These are phyloP conservation scores for Cassiopea xamachana DNA, from an alignment of 30 jellyfish, hydroid and myxozoan genomes.

Conservation along the genomic window DNA sequence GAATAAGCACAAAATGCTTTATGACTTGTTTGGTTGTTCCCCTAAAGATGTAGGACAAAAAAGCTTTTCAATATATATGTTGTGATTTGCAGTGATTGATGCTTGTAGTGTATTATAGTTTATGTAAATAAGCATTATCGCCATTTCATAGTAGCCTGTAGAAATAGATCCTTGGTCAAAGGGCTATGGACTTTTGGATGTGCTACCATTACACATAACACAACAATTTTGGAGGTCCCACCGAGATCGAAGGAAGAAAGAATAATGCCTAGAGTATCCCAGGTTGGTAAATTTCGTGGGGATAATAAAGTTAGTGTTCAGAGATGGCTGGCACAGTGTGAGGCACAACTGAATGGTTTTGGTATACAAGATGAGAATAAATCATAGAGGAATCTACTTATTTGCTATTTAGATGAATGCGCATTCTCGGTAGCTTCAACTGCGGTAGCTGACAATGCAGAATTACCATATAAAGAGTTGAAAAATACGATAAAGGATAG, in stretches of 20 bases:
- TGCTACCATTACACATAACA: background rate
- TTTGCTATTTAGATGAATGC: constrained; percentile 32
- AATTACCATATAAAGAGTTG: constrained; percentile 22
- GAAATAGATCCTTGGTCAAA: background rate
- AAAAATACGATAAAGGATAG: constrained; percentile 6
- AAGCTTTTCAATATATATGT: background rate
- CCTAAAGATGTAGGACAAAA: background rate
- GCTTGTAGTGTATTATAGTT: background rate
- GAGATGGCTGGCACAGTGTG: constrained; percentile 51
- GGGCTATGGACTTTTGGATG: background rate
- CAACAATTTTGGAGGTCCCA: constrained; percentile 28
- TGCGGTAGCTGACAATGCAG: constrained; percentile 35
- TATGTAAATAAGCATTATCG: background rate
- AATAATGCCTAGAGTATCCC: constrained; percentile 8
- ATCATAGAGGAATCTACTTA: constrained; percentile 33
- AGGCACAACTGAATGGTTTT: constrained; percentile 32
- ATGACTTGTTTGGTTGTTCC: background rate
- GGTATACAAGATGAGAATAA: constrained; percentile 32
- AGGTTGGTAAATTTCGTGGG: constrained; percentile 28
- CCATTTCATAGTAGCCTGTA: background rate
- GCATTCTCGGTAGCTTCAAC: constrained; percentile 42
- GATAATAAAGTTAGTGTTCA: constrained; percentile 38
- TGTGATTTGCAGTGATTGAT: background rate
- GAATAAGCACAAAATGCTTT: too few species aligned
- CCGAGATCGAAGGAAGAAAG: constrained; percentile 14